Conservation (phyloP, 2,888 invertebrate genomes). For the Marronus borbonicus region DNA sequence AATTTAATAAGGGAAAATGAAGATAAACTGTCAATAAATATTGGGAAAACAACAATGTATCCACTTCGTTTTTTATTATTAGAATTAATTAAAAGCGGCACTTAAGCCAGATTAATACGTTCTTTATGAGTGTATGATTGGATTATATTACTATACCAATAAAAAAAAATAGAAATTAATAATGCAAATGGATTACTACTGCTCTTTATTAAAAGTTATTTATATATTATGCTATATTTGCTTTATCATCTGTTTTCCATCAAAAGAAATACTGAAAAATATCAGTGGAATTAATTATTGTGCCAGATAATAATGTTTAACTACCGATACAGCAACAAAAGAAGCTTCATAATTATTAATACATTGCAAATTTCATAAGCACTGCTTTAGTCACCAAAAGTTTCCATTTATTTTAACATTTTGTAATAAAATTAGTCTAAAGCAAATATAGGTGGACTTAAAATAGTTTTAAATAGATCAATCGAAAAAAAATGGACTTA, state of each 20-base stretch:
- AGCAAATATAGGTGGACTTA: no score
- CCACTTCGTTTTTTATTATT: conserved; percentile 12
- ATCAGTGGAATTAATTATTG: background rate
- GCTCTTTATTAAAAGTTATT: conserved; percentile 18
- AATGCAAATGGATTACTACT: background rate
- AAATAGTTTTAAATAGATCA: no score
- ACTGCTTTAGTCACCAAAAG: background rate
- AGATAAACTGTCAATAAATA: conserved; percentile 7
- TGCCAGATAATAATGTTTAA: conserved; percentile 1
- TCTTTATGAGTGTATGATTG: background rate
- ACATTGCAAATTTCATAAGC: background rate
- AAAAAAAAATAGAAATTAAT: conserved; percentile 13
- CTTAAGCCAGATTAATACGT: background rate
- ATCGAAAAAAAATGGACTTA: conserved; percentile 65
- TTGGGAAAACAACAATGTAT: background rate
- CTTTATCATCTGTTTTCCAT: background rate
- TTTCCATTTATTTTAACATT: no score
- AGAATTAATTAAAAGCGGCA: conserved; percentile 19
- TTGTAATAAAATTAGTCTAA: no score
- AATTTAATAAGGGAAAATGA: conserved; percentile 10
- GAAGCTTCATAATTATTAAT: background rate
- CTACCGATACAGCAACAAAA: background rate
- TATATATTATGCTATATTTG: background rate
- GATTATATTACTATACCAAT: background rate
- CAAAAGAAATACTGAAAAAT: background rate